phyloP scores from a whole-genome alignment of 2,888 invertebrate genomes.

The Ptilodon capucinus region DNA sequence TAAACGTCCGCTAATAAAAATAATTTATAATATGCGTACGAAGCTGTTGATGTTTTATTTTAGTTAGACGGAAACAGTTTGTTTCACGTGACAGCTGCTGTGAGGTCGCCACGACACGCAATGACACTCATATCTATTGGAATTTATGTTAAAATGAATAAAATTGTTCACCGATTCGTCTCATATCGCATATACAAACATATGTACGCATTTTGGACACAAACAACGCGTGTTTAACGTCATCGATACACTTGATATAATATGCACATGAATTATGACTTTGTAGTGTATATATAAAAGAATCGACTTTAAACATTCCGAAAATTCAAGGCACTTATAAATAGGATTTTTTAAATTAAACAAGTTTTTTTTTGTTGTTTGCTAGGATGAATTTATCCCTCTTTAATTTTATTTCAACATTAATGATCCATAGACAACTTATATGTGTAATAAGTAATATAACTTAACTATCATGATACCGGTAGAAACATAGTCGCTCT shows the following conservation, averaged over 20 bases:
- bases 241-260: no score
- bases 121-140: conserved; percentile 5
- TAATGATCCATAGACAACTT: no score
- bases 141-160: no score
- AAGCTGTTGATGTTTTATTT: conserved; percentile 20
- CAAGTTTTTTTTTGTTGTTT: no score
- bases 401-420: no score
- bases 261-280: background rate
- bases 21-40: background rate
- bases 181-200: background rate
- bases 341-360: background rate
- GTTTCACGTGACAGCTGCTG: conserved; percentile 10
- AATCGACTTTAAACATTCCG: background rate
- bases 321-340: background rate
- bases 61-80: conserved; percentile 34
- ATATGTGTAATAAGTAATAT: no score
- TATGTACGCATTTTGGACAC: background rate
- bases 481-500: background rate
- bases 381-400: no score
- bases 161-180: conserved; percentile 2
- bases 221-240: background rate
- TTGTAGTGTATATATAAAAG: background rate
- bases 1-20: no score
- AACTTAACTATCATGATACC: no score
- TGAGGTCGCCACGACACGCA: conserved; percentile 13